Evolutionary conservation across 2,797 vertebrate genomes (phyloP).

Genomic region (Vultur gryphus): DNA sequence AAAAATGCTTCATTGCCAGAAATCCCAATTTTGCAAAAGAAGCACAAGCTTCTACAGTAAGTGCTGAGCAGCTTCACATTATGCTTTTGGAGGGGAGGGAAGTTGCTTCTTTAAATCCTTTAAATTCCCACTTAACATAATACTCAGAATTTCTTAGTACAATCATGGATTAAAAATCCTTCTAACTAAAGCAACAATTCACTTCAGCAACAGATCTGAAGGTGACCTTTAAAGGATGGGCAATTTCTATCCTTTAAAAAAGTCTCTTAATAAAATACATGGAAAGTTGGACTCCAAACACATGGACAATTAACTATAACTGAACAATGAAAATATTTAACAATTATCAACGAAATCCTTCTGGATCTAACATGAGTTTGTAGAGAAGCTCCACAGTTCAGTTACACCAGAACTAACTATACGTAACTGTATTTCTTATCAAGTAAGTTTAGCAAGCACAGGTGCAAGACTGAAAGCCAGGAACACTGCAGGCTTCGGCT

Average conservation of each 20-base stretch:
- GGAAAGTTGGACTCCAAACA: conserved; percentile 1
- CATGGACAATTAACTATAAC: neutral
- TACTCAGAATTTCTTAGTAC: neutral
- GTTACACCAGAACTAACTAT: neutral
- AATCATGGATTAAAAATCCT: neutral
- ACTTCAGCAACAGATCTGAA: neutral
- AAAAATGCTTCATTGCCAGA: neutral
- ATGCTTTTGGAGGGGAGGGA: neutral
- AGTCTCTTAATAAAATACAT: neutral
- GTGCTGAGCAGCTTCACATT: neutral
- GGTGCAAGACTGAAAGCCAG: neutral
- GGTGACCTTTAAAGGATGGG: neutral
- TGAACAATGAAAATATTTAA: conserved; percentile 25
- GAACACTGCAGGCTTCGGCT: neutral
- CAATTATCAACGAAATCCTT: neutral
- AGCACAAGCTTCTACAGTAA: neutral
- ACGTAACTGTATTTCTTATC: neutral
- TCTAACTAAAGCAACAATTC: neutral
- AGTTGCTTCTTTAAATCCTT: neutral
- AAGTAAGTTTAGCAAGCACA: neutral
- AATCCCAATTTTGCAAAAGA: neutral
- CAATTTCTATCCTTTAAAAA: neutral
- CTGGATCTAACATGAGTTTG: neutral
- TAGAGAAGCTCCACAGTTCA: neutral
- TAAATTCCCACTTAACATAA: neutral